phyloP scores from a whole-genome alignment of 2,113 vertebrate species.

The Saccopteryx bilineata region DNA sequence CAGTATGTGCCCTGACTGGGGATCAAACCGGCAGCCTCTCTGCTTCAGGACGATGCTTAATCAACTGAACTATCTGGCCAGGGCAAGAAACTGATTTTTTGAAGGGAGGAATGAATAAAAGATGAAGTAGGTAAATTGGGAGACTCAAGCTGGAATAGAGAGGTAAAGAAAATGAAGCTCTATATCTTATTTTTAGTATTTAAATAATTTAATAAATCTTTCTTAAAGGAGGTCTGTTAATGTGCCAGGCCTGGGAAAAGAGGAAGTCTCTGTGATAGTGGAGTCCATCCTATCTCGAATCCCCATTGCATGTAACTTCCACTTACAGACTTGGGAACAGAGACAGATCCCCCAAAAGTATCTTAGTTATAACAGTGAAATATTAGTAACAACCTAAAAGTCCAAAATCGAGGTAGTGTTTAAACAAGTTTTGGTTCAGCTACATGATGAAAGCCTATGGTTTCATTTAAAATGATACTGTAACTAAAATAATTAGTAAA shows the following conservation, averaged over 20 bases:
- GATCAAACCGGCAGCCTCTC: too few species aligned
- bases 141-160: neutral
- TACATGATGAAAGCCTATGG: neutral
- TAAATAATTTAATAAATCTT: neutral
- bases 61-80: too few species aligned
- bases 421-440: constrained; percentile 1
- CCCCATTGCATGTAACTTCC: neutral
- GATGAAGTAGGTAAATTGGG: neutral
- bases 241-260: neutral
- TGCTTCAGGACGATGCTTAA: too few species aligned
- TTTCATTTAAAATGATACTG: constrained; percentile 39
- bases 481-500: neutral
- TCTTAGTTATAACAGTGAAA: neutral
- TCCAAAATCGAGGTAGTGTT: constrained; percentile 2
- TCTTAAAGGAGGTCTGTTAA: neutral
- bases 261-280: neutral
- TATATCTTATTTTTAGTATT: neutral
- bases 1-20: too few species aligned
- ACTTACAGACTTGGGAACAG: neutral
- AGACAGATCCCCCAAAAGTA: neutral
- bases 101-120: constrained; percentile 3
- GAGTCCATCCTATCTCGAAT: neutral
- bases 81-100: neutral
- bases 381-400: constrained; percentile 18
- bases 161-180: neutral